Base-by-base conservation (phyloP, 2,888 invertebrate species). In the Gortyna flavago region DNA sequence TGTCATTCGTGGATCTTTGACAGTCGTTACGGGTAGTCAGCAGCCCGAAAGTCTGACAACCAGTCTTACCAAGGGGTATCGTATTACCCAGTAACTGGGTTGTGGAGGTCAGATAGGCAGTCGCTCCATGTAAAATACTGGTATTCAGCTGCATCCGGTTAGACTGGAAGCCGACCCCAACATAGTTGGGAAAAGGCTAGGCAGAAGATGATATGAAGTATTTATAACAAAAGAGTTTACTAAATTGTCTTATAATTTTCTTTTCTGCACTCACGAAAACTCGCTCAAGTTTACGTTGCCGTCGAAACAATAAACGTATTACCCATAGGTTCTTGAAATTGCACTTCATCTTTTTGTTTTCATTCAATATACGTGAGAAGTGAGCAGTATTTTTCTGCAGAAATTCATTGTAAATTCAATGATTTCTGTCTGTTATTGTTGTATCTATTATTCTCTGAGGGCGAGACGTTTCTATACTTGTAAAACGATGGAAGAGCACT, bases 361-460 rank as follows among this genome's bases (percentile, higher is more conserved):
- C 65, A 70, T 70, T 76, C 48, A 81, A 73, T 76, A 66, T 51
- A 70, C 32, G 65, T 69, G 54, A 73, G 72, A 83, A 84, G 32
- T 80, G 76, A 77, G 64, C 66, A 72, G 71, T 81, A 88, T 85
- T 85, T 84, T 85, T 81, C 80, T 80, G 59, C 70, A 76, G 74
- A 79, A 62, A 79, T 74, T 77, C 38, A 82, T 79, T 83, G 68
- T 70, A 66, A 74, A 84, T 83, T 86, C 75, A 84, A 83, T 83
- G 61, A 77, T 81, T 81, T 87, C 71, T 75, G 71, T 74, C 35
- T 81, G 77, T 87, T 80, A 85, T 85, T 83, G 64, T 77, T 80
- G 72, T 72, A 83, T 85, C 35, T 62, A 76, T 81, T 86, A 89
- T 83, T 77, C 13, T 54, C 21, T 68, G 65, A 62, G 38, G 61